Evolutionary conservation across 2,888 invertebrate species (phyloP), one percentile per base, ranked within the genome.

Genomic region (Cephus pulcher): DNA sequence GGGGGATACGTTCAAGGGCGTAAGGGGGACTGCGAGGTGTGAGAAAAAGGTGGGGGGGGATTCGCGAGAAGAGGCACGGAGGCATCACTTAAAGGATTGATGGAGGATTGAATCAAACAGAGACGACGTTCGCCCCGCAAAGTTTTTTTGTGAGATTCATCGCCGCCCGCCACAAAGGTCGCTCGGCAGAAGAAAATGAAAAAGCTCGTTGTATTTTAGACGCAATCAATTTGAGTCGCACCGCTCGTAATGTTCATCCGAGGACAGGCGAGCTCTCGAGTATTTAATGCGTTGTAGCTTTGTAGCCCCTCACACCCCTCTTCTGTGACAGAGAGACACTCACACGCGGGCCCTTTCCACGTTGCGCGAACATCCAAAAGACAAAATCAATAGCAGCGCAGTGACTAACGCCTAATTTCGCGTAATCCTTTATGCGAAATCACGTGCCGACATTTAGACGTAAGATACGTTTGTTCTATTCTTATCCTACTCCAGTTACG

Each of bases 341-440:
- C 69, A 73, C 70, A 34, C 69, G n/a, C 30, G 76, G 74, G 75
- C 76, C 75, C 73, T 40, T 80, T 69, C 73, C 76, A 34, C 70
- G 40, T 33, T 70, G 77, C 81, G 78, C 81, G 78, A 84, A 83
- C 88, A 87, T 86, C 86, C 86, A 84, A 88, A 89, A 88, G 90
- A 89, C 90, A 90, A 90, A 90, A 90, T 90, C 90, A 90, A 90
- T 90, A 90, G 89, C 87, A 85, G 85, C 84, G 83, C 84, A 84
- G 83, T 84, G 81, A 83, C 85, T 85, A 83, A 84, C 84, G 83
- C 84, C 87, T 84, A 87, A 89, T 87, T 86, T 85, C 76, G 73
- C 78, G 80, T 78, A 75, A 77, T 80, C 76, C 76, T 73, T 80
- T 84, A 83, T 83, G 81, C 81, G 80, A 74, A 80, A 83, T 84